Evolutionary conservation across 2,888 invertebrate species (phyloP).

Genomic region (Drosophila anomalata): DNA sequence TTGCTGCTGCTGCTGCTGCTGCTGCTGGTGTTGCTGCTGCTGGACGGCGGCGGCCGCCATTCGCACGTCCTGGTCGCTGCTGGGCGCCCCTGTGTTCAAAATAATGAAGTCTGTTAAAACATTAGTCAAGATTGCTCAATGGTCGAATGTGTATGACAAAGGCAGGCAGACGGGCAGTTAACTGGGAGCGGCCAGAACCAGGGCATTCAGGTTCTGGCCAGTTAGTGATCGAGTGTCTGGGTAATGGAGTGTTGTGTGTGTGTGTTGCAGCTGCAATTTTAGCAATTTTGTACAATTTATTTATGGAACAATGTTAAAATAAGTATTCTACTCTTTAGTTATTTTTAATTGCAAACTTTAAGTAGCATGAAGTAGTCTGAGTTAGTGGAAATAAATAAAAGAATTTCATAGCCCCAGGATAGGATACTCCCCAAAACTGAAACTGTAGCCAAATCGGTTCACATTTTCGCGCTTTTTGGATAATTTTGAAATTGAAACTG

Average conservation of each 20-base stretch:
- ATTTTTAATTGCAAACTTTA: background rate
- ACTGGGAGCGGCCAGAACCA: conserved; percentile 30
- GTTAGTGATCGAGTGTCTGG: conserved; percentile 20
- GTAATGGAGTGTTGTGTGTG: conserved; percentile 18
- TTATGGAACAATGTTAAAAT: background rate
- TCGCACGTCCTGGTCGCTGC: conserved; percentile 88
- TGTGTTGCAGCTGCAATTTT: conserved; percentile 9
- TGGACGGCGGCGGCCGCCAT: conserved; percentile 79
- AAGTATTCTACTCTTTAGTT: background rate
- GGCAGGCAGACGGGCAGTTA: conserved; percentile 49
- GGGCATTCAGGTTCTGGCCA: conserved; percentile 20
- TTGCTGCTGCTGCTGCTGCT: conserved; percentile 75
- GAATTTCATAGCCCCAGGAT: conserved; percentile 12
- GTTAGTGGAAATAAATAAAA: conserved; percentile 22
- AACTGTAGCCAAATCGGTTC: background rate
- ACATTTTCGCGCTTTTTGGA: background rate
- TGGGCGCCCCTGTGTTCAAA: conserved; percentile 89
- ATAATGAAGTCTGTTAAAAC: conserved; percentile 83
- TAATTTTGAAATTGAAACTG: conserved; percentile 2
- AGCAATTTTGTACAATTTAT: background rate
- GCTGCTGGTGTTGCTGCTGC: conserved; percentile 70
- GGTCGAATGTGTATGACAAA: conserved; percentile 66
- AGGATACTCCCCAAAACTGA: conserved; percentile 10
- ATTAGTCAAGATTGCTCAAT: conserved; percentile 72
- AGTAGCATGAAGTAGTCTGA: conserved; percentile 28